These are phyloP conservation scores for Netelia virgata DNA, from an alignment of 2,888 invertebrate genomes.

Conservation along the genomic window DNA sequence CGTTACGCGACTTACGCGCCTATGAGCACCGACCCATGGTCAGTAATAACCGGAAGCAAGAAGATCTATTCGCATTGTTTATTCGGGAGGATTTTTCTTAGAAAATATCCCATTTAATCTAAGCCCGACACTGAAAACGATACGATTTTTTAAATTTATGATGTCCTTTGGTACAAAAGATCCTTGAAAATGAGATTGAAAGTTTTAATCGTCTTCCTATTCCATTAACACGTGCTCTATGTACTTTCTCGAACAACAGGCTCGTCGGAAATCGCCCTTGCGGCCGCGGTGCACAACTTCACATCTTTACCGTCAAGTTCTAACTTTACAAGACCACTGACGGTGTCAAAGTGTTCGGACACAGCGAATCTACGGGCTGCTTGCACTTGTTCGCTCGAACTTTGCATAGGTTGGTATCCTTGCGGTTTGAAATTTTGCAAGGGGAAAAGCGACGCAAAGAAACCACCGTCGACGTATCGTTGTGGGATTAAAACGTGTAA, in stretches of 20 bases:
- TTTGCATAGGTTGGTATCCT: conserved; percentile 98
- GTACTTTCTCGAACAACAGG: conserved; percentile 85
- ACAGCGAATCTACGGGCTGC: conserved; percentile 90
- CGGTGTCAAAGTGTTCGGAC: conserved; percentile 87
- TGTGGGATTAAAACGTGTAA: conserved; percentile 98
- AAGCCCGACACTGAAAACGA: too few relatives aligned
- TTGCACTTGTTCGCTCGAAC: conserved; percentile 94
- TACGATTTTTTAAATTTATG: neutral
- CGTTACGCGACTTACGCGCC: too few relatives aligned
- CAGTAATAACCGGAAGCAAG: too few relatives aligned
- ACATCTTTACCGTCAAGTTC: conserved; percentile 86
- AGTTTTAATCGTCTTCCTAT: neutral
- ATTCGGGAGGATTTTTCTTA: too few relatives aligned
- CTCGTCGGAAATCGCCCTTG: conserved; percentile 90
- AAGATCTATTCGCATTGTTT: too few relatives aligned
- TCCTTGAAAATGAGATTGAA: conserved; percentile 6
- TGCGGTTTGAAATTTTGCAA: conserved; percentile 98
- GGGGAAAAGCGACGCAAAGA: conserved; percentile 89
- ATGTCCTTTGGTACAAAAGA: neutral
- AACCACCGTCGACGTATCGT: conserved; percentile 91
- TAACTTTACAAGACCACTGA: conserved; percentile 79
- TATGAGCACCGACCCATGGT: too few relatives aligned
- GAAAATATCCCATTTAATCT: too few relatives aligned
- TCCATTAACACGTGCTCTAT: conserved; percentile 15
- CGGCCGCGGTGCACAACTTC: conserved; percentile 90